Base-by-base conservation (phyloP, 2,888 invertebrate genomes). In the Lysandra coridon region DNA sequence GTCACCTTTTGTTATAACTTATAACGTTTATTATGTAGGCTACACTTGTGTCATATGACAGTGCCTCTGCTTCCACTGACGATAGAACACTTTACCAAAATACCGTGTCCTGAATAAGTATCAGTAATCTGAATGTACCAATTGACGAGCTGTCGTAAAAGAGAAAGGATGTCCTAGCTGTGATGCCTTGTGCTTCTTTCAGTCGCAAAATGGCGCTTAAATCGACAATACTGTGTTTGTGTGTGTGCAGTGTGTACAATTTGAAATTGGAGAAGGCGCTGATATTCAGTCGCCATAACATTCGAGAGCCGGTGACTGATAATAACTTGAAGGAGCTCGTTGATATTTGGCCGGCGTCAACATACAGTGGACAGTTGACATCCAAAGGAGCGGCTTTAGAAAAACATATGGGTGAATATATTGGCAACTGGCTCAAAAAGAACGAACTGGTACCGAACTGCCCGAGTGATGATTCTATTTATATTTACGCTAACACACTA, bases 241-340 rank as follows among this genome's bases (percentile, higher is more conserved):
- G 53, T 78, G 73, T 78, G 14, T 80, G n/a, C 37, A 69, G 7
- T 53, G 79, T 80, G 49, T 78, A 49, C 37, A 74, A 80, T n/a
- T 81, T 83, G 73, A 80, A 82, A 73, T 81, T 89, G 40, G 83
- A 85, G 79, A 88, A 92, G 87, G 90, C 92, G 49, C 80, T 92
- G 2, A 85, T 91, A 78, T 81, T 93, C n/a, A 90, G 92, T 53
- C 86, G 93, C 30, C 93, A 93, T 82, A 90, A 89, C 79, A 81
- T 92, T 7, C 85, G 93, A 7, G 87, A 90, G 6, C 92, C 93
- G 6, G 82, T 92, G 30, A 86, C 86, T 0, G 82, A 82, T 1
- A 84, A 82, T 1, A 84, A 85, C 40, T 81, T 92, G 1, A 82
- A 85, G 40, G 77, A 80, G 53, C 82, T 83, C 1, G 85, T 91